Base-by-base conservation (phyloP, 1,140 invertebrate species). In the Mylabris phalerata region DNA sequence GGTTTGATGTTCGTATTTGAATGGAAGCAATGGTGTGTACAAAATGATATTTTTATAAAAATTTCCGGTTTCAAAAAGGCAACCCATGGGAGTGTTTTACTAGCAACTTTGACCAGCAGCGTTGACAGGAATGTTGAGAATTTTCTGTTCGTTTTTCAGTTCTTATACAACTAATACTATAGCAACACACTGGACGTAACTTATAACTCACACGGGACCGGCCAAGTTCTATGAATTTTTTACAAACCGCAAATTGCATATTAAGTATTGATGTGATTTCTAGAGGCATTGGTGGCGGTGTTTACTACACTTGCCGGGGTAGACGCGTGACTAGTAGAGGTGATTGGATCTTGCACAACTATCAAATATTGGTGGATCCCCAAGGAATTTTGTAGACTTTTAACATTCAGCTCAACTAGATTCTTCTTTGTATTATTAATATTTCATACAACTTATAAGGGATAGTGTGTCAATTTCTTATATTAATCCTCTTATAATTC, bases 361-460 rank as follows among this genome's bases (percentile, higher is more conserved):
- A 50, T 48, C 54, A 47, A 47, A 57, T 54, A 52, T 60, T 60
- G 50, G 42, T 48, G 47, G 39, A 38, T 57, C 59, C 59, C 59
- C 11, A 32, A 39, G 59, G 54, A 56, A 51, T 54, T 50, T 41
- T 54, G 32, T 57, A 44, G 48, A 57, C 32, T 61, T 64, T 64
- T 64, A 64, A 55, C 60, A 64, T 64, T 64, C 62, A 46, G 52
- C 51, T 59, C 62, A 57, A 50, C 62, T 59, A 54, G 48, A 43
- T 55, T 57, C 55, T 55, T 47, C 48, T 52, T 49, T 64, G 59
- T 61, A 64, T 64, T 64, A 64, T 64, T 64, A 59, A 64, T 61
- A 59, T 59, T 56, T 48, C 56, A 61, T 60, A 55, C 59, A 60
- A 50, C 58, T 61, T 64, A 64, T 64, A 51, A 61, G 61, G 61